A percentile compares a stretch with the other conserved stretches of the same genome.
phyloP scores from a whole-genome alignment of 1,140 invertebrate genomes.

The Bombus soroeensis region DNA sequence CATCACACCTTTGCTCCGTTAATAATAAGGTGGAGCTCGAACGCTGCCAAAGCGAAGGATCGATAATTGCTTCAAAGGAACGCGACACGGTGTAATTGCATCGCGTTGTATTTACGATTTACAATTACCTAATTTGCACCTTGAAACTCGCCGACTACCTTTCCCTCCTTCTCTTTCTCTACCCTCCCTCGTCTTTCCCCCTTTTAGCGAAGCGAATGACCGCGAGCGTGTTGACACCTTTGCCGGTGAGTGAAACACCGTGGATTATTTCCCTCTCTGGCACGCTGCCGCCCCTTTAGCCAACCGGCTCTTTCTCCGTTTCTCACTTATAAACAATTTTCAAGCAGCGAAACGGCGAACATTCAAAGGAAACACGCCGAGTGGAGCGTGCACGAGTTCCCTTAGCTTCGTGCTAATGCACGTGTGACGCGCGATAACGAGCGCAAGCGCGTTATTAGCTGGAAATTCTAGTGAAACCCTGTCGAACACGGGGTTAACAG shows the following conservation, averaged over 20 bases:
- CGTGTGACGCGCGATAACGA: slow-evolving; percentile 53
- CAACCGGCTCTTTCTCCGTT: not conserved
- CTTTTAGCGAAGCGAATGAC: slow-evolving; percentile 33
- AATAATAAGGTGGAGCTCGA: not conserved
- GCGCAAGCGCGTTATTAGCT: slow-evolving; percentile 53
- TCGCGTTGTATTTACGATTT: slow-evolving; percentile 21
- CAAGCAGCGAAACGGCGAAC: slow-evolving; percentile 45
- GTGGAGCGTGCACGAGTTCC: slow-evolving; percentile 48
- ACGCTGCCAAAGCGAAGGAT: not conserved
- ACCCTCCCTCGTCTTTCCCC: not conserved
- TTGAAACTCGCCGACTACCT: slow-evolving; percentile 1
- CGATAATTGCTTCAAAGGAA: slow-evolving; percentile 32
- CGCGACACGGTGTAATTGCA: slow-evolving; percentile 26
- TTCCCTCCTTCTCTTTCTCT: not conserved
- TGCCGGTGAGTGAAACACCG: slow-evolving; percentile 20
- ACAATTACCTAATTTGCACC: slow-evolving; percentile 37
- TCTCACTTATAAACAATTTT: slow-evolving; percentile 53
- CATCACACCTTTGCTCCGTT: not conserved
- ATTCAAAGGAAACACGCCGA: slow-evolving; percentile 48
- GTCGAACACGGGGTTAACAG: slow-evolving; percentile 35
- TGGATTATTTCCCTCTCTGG: slow-evolving; percentile 23
- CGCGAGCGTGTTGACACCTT: slow-evolving; percentile 37
- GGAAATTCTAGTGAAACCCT: slow-evolving; percentile 46
- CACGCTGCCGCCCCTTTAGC: not conserved
- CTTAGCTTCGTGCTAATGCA: slow-evolving; percentile 46